phyloP scores from a whole-genome alignment of 2,113 vertebrate species.

The Epinephelus moara region DNA sequence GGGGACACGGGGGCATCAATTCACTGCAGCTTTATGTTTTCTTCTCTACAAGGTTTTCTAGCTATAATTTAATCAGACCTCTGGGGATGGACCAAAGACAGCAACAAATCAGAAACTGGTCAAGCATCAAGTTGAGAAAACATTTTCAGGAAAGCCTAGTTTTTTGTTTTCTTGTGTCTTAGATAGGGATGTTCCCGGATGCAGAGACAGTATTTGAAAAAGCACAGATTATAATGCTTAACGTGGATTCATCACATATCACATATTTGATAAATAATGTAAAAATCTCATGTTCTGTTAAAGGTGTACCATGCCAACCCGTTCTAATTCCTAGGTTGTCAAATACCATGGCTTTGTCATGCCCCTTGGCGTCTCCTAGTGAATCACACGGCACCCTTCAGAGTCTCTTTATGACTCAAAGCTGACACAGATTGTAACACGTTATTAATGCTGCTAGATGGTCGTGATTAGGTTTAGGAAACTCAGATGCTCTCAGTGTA shows the following conservation, averaged over 20 bases:
- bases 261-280: too few species aligned
- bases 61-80: constrained; percentile 55
- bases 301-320: too few species aligned
- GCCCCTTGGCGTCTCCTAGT: too few species aligned
- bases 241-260: neutral
- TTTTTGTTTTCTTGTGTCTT: neutral
- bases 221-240: neutral
- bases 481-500: too few species aligned
- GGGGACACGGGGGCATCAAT: constrained; percentile 19
- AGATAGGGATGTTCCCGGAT: neutral
- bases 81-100: constrained; percentile 20
- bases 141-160: neutral
- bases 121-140: constrained; percentile 42
- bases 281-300: too few species aligned
- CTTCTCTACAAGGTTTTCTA: constrained; percentile 39
- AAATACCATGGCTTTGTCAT: too few species aligned
- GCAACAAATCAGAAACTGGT: constrained; percentile 34
- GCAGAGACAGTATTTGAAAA: neutral
- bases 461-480: too few species aligned
- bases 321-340: too few species aligned
- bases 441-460: too few species aligned
- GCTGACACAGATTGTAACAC: too few species aligned
- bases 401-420: too few species aligned
- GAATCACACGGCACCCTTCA: too few species aligned
- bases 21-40: constrained; percentile 31